Evolutionary conservation across 1,140 invertebrate genomes (phyloP).

Genomic region (Diachasmimorpha longicaudata): DNA sequence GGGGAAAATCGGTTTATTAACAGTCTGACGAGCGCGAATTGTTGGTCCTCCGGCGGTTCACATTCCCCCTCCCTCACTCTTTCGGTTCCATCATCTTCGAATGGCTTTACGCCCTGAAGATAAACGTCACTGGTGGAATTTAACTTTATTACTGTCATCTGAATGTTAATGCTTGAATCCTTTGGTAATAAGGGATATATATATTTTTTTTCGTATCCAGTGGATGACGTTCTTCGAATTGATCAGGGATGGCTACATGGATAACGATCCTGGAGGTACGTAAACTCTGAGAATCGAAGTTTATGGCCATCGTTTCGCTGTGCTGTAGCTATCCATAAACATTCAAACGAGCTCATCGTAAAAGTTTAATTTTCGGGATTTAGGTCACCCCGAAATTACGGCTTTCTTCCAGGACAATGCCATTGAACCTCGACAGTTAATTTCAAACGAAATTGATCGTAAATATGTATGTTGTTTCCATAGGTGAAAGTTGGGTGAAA

Average conservation of each 20-base stretch:
- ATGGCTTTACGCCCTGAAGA: not conserved
- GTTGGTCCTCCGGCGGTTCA: conserved; percentile 15
- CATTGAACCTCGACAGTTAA: not conserved
- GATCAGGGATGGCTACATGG: too few relatives aligned
- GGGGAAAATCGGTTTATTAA: conserved; percentile 33
- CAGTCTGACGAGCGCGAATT: conserved; percentile 30
- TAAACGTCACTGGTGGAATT: not conserved
- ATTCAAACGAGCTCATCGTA: not conserved
- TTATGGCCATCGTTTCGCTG: too few relatives aligned
- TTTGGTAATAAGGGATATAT: too few relatives aligned
- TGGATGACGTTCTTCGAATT: too few relatives aligned
- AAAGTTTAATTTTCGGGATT: not conserved
- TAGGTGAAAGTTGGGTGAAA: conserved; percentile 1
- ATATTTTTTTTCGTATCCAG: too few relatives aligned
- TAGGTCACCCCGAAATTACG: not conserved
- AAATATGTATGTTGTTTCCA: not conserved
- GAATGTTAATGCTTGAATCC: not conserved
- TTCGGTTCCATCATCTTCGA: not conserved
- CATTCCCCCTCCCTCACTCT: not conserved
- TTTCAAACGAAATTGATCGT: not conserved
- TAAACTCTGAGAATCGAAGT: too few relatives aligned
- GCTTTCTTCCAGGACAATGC: not conserved
- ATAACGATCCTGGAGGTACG: too few relatives aligned
- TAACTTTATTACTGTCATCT: not conserved
- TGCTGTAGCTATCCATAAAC: too few relatives aligned